Conservation (phyloP, 2,888 invertebrate species). For the Cyaniris semiargus region DNA sequence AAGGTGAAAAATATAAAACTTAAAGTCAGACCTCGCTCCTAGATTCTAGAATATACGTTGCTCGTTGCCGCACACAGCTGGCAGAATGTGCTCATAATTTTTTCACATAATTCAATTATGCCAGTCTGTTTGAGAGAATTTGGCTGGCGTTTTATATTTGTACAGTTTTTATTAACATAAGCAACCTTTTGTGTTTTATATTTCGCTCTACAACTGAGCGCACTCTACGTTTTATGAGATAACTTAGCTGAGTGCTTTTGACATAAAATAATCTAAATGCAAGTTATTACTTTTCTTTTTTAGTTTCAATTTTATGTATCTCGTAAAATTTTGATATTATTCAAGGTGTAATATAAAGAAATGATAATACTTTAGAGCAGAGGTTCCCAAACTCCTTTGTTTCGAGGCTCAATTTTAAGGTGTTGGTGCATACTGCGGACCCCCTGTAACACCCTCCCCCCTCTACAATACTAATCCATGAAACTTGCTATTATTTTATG, state of each 20-base stretch:
- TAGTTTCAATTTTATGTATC: neutral
- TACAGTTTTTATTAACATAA: constrained; percentile 8
- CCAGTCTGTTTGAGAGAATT: constrained; percentile 4
- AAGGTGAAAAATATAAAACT: neutral
- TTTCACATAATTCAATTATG: constrained; percentile 7
- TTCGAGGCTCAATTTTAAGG: too few species aligned
- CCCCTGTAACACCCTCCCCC: too few species aligned
- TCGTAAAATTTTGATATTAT: neutral
- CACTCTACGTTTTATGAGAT: neutral
- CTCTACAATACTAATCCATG: too few species aligned
- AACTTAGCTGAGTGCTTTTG: neutral
- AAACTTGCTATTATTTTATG: too few species aligned
- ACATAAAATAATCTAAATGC: neutral
- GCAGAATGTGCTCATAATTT: constrained; percentile 17
- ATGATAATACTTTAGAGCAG: too few species aligned
- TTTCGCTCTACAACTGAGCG: neutral
- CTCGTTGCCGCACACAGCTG: neutral
- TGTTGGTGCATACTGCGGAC: too few species aligned
- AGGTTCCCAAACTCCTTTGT: too few species aligned
- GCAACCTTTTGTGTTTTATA: constrained; percentile 11
- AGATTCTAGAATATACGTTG: neutral
- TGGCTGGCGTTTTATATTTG: constrained; percentile 14
- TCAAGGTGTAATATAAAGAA: too few species aligned
- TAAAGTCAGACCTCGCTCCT: neutral
- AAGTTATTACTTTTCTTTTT: neutral